Base-by-base conservation (phyloP, 2,113 vertebrate species). In the Zapus hudsonius region DNA sequence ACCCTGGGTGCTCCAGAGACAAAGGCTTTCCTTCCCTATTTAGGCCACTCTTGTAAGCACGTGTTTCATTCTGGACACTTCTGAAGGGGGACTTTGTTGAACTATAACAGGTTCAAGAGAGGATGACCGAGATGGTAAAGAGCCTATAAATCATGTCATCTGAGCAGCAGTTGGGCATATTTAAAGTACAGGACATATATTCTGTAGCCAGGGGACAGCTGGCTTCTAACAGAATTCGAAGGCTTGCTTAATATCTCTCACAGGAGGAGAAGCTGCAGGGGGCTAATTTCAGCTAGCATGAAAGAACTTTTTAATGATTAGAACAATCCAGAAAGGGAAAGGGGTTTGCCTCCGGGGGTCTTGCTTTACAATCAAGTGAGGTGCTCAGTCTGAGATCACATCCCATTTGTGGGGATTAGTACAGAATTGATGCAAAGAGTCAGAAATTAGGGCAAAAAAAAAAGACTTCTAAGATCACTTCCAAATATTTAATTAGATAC, bases 271-370 rank as follows among this genome's bases (percentile, higher is more conserved):
- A 84, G 70, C 90, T 61, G 44, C 64, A 87, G 95, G 93, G 81
- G 76, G 57, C 75, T 95, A 94, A 96, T 96, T 95, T 92, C 84
- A 72, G 57, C 78, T 94, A 90, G 87, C 63, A 66, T 7, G 15
- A 89, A 61, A 91, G 87, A 94, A 94, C 29, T 40, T 91, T 81
- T 93, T 94, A 89, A 92, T 95, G 72, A 89, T 89, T n/a, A 82
- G 61, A 84, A 89, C 40, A 70, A 81, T 82, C 81, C 57, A 96
- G 95, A 95, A 92, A 89, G 76, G 78, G 76, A 91, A 91, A 33
- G 72, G 59, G 63, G n/a, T n/a, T 76, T 94, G 33, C 55, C 84
- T 80, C 47, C 89, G 93, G 91, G 83, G 61, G 66, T 47, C 86
- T 94, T 91, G 84, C 84, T 94, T 97, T 96, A 94, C 22, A 91